These are phyloP conservation scores for Sarotherodon lohbergeri DNA, from an alignment of 2,113 vertebrate genomes.

Conservation along the genomic window DNA sequence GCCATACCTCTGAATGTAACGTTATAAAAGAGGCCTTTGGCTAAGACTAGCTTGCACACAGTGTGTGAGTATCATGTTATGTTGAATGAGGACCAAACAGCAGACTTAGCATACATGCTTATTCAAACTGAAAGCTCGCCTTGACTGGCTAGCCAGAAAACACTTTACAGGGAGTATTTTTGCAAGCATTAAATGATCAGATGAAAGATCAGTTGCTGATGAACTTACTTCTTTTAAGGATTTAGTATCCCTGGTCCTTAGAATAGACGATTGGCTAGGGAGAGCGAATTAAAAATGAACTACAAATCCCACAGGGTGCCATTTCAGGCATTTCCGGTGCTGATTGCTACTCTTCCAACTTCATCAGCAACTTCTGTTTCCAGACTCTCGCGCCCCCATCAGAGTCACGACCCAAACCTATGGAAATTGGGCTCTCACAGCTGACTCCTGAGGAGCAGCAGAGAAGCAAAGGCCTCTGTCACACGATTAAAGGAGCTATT, in stretches of 20 bases:
- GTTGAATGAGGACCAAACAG: neutral
- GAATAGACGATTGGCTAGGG: neutral
- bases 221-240: neutral
- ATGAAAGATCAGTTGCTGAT: neutral
- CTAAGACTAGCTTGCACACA: neutral
- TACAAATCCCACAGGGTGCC: neutral
- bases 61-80: neutral
- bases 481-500: neutral
- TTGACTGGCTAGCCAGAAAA: neutral
- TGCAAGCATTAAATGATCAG: neutral
- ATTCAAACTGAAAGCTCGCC: neutral
- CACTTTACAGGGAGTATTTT: neutral
- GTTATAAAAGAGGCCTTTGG: neutral
- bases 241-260: neutral
- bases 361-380: neutral
- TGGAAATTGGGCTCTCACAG: neutral
- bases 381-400: accelerated
- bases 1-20: neutral
- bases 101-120: neutral
- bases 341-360: neutral
- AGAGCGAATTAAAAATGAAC: neutral
- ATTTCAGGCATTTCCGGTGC: neutral
- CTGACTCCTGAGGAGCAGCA: neutral
- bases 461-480: neutral
- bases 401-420: neutral